Percentiles rank a stretch among this genome's conserved stretches.
Evolutionary conservation across 23 tunicate genomes (phyloP).

Genomic region (Oikopleura dioica): DNA sequence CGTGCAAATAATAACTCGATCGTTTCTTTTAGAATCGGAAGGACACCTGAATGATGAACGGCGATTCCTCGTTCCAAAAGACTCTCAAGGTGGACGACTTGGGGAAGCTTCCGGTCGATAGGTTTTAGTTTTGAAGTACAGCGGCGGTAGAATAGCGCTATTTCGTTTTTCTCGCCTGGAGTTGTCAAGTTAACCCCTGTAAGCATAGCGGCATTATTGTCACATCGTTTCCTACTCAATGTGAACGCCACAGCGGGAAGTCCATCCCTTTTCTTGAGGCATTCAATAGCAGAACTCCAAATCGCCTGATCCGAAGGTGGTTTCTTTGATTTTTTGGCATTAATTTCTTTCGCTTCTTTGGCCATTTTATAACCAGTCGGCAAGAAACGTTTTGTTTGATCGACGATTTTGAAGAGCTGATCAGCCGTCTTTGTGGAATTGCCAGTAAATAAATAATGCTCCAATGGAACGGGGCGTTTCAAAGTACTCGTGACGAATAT

Average conservation of each 20-base stretch:
- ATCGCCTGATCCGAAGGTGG: conserved; percentile 18
- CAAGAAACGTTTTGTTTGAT: conserved; percentile 27
- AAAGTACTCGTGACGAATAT: conserved; percentile 70
- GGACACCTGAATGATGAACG: conserved; percentile 77
- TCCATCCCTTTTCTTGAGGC: conserved; percentile 38
- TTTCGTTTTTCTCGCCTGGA: conserved; percentile 61
- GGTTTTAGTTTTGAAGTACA: conserved; percentile 59
- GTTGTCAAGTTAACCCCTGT: conserved; percentile 56
- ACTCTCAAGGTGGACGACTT: conserved; percentile 41
- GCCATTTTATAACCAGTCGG: conserved; percentile 51
- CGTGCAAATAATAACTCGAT: conserved; percentile 78
- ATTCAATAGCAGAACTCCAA: conserved; percentile 55
- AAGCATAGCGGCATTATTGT: conserved; percentile 49
- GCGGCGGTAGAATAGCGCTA: conserved; percentile 46
- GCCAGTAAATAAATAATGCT: conserved; percentile 78
- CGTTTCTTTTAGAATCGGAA: conserved; percentile 83
- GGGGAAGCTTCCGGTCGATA: conserved; percentile 43
- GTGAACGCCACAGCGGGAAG: conserved; percentile 90
- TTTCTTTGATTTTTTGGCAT: conserved; percentile 35
- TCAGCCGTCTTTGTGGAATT: conserved; percentile 67
- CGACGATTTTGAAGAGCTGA: conserved; percentile 62
- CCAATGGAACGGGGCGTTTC: conserved; percentile 81
- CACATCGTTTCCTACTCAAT: conserved; percentile 58
- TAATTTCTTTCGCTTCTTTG: conserved; percentile 41
- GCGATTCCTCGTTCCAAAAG: conserved; percentile 48